A percentile compares a stretch with the other conserved stretches of the same genome.
Evolutionary conservation across 2,888 invertebrate species (phyloP).

Genomic region (Hoplodrina blanda): DNA sequence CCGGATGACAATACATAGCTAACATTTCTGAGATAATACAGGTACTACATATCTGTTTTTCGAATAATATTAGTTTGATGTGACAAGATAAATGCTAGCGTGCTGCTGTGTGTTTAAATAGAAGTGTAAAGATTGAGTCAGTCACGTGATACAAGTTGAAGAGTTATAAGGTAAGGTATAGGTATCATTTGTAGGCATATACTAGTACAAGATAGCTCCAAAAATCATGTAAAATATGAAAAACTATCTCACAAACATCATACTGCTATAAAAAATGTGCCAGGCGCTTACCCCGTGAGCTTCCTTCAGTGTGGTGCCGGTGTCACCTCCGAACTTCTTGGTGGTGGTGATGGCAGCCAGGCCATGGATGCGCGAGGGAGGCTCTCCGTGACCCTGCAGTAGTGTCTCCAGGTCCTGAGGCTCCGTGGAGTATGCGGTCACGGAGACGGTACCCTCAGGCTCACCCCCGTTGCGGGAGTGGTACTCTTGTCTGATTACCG

Average conservation of each 20-base stretch:
- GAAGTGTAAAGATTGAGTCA: too few species aligned
- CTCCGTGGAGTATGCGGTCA: slow-evolving; percentile 93
- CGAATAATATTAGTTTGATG: not conserved
- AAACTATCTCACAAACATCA: not conserved
- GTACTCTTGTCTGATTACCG: slow-evolving; percentile 92
- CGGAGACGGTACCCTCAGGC: slow-evolving; percentile 93
- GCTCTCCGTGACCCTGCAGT: slow-evolving; percentile 80
- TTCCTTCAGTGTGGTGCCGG: slow-evolving; percentile 80
- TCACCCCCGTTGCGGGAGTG: slow-evolving; percentile 93
- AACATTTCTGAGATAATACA: slow-evolving; percentile 5
- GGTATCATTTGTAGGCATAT: too few species aligned
- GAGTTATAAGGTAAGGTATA: too few species aligned
- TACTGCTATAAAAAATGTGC: slow-evolving; percentile 20
- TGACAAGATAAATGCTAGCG: not conserved
- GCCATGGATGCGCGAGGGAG: slow-evolving; percentile 84
- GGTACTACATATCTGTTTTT: not conserved
- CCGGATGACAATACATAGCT: slow-evolving; percentile 8
- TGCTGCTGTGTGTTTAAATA: not conserved
- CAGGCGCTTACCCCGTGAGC: slow-evolving; percentile 79
- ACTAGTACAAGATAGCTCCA: not conserved
- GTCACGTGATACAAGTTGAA: too few species aligned
- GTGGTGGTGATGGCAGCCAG: slow-evolving; percentile 88
- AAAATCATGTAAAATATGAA: not conserved
- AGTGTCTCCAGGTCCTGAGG: slow-evolving; percentile 89
- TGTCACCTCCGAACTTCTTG: slow-evolving; percentile 85